Percentiles rank a stretch among this genome's conserved stretches.
phyloP scores from a whole-genome alignment of 2,797 vertebrate species.

The Gallinago nigripennis region DNA sequence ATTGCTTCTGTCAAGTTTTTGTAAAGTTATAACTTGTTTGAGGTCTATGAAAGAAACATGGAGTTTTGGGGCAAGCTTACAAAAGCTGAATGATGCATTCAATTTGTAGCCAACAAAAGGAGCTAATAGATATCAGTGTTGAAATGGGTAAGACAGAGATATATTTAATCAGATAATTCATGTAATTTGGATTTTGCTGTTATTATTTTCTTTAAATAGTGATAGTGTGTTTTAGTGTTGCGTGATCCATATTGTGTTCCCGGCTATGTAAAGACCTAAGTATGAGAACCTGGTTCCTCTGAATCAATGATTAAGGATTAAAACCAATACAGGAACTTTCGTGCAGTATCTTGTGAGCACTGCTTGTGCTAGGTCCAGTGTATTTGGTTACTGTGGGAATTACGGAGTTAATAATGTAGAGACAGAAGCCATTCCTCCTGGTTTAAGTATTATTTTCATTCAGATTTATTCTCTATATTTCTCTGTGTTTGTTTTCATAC shows the following conservation, averaged over 20 bases:
- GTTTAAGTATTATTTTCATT: background rate
- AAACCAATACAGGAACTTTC: background rate
- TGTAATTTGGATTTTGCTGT: background rate
- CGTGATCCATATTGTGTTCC: background rate
- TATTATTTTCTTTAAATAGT: background rate
- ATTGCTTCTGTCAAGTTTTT: background rate
- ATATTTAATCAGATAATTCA: background rate
- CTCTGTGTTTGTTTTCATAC: background rate
- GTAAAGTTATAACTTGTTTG: background rate
- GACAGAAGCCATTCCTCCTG: background rate
- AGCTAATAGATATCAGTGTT: background rate
- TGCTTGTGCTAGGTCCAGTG: background rate
- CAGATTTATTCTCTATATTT: background rate
- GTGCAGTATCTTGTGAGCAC: background rate
- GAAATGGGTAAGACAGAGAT: background rate
- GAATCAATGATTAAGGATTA: background rate
- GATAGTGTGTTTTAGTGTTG: background rate
- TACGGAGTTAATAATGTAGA: background rate
- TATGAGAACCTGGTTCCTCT: background rate
- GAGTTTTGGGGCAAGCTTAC: background rate
- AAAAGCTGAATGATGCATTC: background rate
- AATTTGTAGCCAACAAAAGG: background rate
- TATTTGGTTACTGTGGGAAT: background rate
- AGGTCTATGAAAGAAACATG: background rate
- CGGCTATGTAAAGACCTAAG: background rate